A percentile compares a stretch with the other conserved stretches of the same genome.
Conservation (phyloP, 2,888 invertebrate species). For the Morpho deidamia region DNA sequence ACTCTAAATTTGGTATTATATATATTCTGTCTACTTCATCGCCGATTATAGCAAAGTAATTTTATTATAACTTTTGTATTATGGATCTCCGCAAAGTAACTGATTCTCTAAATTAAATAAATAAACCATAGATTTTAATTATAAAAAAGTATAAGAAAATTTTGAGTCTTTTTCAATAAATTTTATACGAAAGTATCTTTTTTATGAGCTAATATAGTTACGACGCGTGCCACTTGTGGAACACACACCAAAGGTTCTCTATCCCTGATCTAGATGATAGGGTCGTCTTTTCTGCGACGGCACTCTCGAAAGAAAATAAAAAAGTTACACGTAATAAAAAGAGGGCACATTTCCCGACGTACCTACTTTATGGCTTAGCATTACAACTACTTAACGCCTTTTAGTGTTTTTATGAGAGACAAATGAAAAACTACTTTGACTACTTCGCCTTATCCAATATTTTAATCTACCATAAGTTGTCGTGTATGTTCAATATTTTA, state of each 20-base stretch:
- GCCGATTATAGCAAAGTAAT: too few species aligned
- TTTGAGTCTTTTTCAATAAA: too few species aligned
- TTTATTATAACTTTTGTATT: too few species aligned
- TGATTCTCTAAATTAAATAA: too few species aligned
- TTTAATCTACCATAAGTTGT: not conserved
- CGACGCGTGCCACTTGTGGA: not conserved
- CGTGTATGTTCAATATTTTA: too few species aligned
- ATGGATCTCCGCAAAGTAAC: too few species aligned
- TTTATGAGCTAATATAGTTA: not conserved
- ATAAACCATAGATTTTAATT: too few species aligned
- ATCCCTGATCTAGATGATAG: not conserved
- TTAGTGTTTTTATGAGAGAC: not conserved
- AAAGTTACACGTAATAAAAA: constrained; percentile 7
- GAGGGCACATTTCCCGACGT: constrained; percentile 1
- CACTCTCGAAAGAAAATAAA: constrained; percentile 4
- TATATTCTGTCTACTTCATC: too few species aligned
- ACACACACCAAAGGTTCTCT: not conserved
- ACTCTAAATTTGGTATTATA: too few species aligned
- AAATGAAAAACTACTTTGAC: not conserved
- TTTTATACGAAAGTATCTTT: too few species aligned
- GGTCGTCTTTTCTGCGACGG: not conserved
- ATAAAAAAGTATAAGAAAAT: too few species aligned
- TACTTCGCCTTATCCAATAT: constrained; percentile 1
- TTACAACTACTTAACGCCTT: constrained; percentile 6
- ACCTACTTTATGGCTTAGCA: not conserved